Evolutionary conservation across 2,797 vertebrate species (phyloP).

Genomic region (Gila robusta): DNA sequence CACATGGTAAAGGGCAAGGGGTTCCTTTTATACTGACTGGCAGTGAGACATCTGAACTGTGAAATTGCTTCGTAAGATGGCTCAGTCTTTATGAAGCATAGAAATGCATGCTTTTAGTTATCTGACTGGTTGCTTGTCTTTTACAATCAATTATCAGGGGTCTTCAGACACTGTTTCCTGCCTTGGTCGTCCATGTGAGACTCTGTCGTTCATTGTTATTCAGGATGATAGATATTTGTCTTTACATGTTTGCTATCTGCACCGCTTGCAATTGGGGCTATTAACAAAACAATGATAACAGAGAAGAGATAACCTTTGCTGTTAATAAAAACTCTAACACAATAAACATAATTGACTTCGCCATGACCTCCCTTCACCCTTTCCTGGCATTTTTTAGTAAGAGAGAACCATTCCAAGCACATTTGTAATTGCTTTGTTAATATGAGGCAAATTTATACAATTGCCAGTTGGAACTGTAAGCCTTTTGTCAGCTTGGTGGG

Average conservation of each 20-base stretch:
- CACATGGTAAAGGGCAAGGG: slow-evolving; percentile 57
- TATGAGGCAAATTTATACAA: slow-evolving; percentile 37
- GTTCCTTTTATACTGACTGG: slow-evolving; percentile 42
- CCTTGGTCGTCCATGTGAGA: neutral
- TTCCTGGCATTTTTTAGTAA: slow-evolving; percentile 16
- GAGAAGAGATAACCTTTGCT: slow-evolving; percentile 42
- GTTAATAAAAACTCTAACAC: slow-evolving; percentile 32
- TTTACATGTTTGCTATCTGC: slow-evolving; percentile 37
- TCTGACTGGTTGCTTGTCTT: slow-evolving; percentile 13
- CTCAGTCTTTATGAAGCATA: slow-evolving; percentile 12
- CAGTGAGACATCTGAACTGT: slow-evolving; percentile 43
- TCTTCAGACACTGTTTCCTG: slow-evolving; percentile 6
- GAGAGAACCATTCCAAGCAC: neutral
- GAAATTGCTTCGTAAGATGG: slow-evolving; percentile 51
- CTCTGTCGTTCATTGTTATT: slow-evolving; percentile 29
- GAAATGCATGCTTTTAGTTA: slow-evolving; percentile 37
- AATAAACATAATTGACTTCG: slow-evolving; percentile 19
- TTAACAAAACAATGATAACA: slow-evolving; percentile 24
- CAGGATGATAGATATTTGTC: slow-evolving; percentile 40
- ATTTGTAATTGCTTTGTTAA: slow-evolving; percentile 49
- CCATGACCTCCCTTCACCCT: slow-evolving; percentile 20
- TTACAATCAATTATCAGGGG: slow-evolving; percentile 36
- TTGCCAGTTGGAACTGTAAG: slow-evolving; percentile 38
- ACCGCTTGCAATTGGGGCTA: slow-evolving; percentile 3
- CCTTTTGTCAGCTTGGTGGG: slow-evolving; percentile 46